These are phyloP conservation scores for Plotosus lineatus DNA, from an alignment of 2,113 vertebrate species.

Conservation along the genomic window DNA sequence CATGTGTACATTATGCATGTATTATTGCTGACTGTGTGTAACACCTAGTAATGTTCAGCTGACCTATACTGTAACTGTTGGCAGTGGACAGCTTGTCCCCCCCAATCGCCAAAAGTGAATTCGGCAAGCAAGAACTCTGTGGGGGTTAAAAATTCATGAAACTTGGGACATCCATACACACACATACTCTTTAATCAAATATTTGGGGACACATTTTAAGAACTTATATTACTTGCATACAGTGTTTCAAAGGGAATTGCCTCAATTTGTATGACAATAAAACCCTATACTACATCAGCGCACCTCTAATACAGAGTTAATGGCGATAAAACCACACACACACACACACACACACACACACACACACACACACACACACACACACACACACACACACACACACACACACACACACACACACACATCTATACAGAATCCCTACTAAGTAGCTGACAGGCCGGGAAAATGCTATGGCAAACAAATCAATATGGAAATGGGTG, in stretches of 20 bases:
- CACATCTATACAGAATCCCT: slow-evolving; percentile 38
- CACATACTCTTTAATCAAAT: no score
- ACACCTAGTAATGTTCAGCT: background rate
- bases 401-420: slow-evolving; percentile 38
- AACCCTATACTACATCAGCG: slow-evolving; percentile 32
- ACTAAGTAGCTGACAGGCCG: slow-evolving; percentile 53
- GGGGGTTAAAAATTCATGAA: slow-evolving; percentile 35
- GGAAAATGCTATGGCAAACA: slow-evolving; percentile 50
- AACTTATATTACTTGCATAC: background rate
- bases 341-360: slow-evolving; percentile 5
- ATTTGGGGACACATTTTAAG: background rate
- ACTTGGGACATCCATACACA: slow-evolving; percentile 8
- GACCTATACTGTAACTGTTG: background rate
- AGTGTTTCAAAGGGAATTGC: background rate
- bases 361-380: slow-evolving; percentile 32
- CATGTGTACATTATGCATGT: background rate
- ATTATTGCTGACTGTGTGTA: background rate
- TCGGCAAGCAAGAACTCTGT: slow-evolving; percentile 1
- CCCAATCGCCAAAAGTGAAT: slow-evolving; percentile 15
- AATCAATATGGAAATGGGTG: slow-evolving; percentile 46
- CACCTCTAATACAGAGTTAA: slow-evolving; percentile 48
- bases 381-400: slow-evolving; percentile 19
- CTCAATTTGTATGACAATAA: slow-evolving; percentile 34
- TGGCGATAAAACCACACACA: slow-evolving; percentile 43
- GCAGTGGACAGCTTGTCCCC: background rate